Conservation (phyloP, 2,797 vertebrate genomes). For the Chaetophractus vellerosus region DNA sequence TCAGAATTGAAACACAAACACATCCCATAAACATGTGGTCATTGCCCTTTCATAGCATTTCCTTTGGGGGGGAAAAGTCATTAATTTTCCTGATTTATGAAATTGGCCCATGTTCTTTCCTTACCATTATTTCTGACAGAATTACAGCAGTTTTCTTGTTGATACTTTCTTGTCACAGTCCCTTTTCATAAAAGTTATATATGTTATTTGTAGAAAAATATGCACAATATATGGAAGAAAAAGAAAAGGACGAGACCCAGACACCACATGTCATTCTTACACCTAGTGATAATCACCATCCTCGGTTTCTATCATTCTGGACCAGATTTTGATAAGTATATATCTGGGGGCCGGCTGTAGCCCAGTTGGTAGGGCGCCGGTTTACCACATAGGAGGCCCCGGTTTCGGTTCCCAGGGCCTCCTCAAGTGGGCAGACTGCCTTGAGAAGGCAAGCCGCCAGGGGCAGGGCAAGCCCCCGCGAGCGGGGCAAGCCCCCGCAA, state of each 20-base stretch:
- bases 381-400: too few species aligned
- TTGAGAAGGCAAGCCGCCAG: too few species aligned
- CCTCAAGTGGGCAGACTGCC: too few species aligned
- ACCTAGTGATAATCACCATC: not conserved
- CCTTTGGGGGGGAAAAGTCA: not conserved
- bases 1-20: conserved; percentile 39
- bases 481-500: too few species aligned
- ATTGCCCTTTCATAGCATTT: not conserved
- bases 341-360: too few species aligned
- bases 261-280: not conserved
- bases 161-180: not conserved
- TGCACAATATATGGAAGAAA: not conserved
- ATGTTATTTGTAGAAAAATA: not conserved
- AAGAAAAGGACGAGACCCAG: not conserved
- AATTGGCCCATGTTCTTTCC: not conserved
- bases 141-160: not conserved
- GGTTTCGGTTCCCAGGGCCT: too few species aligned
- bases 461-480: too few species aligned
- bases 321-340: conserved; percentile 1
- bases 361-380: too few species aligned
- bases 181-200: not conserved
- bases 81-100: conserved; percentile 36
- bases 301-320: not conserved
- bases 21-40: not conserved
- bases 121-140: not conserved